Base-by-base conservation (phyloP, 92 coral and sea anemone genomes). In the Phenganax subtilis region DNA sequence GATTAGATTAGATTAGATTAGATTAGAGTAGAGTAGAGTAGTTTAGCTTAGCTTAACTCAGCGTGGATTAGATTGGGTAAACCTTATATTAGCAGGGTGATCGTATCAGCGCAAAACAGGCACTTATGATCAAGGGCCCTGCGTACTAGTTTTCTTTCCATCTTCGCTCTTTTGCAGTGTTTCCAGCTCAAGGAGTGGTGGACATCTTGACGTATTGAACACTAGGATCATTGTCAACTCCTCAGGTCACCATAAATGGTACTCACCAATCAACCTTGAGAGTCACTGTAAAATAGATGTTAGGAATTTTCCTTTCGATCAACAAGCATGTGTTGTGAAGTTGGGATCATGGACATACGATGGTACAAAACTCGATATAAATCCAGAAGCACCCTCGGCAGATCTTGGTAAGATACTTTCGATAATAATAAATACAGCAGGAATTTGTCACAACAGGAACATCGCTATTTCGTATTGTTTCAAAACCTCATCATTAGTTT, bases 301-400 rank as follows among this genome's bases (percentile, higher is more conserved):
- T 17, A 82, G 80, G 31, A 71, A 82, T 6, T 85, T 85, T 47
- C 88, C 88, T 17, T 85, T 85, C 17, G 88, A 85, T 71, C 88
- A 85, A 52, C 88, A 85, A 77, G 80, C 82, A 1, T 85, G 88
- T 57, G 71, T 47, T 71, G 84, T 85, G 55, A 79, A 85, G 81
- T 64, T 68, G 60, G 88, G 88, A 6, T 85, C 88, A 1, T 85
- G 88, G 88, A 85, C 88, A 12, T 85, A 85, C 63, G 87, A 85
- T 72, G 87, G 87, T 3, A 76, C 80, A 12, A 71, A 80, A n/a
- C 54, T 85, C 56, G 82, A 85, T 51, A 75, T 85, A 12, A 57
- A 17, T 37, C 75, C 75, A 2, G 87, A 85, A 55, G 59, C 84
- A 25, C 64, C 59, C 4, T 37, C 75, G 0, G 87, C 80, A 12